Evolutionary conservation across 1,140 invertebrate genomes (phyloP).

Genomic region (Neelides sp.): DNA sequence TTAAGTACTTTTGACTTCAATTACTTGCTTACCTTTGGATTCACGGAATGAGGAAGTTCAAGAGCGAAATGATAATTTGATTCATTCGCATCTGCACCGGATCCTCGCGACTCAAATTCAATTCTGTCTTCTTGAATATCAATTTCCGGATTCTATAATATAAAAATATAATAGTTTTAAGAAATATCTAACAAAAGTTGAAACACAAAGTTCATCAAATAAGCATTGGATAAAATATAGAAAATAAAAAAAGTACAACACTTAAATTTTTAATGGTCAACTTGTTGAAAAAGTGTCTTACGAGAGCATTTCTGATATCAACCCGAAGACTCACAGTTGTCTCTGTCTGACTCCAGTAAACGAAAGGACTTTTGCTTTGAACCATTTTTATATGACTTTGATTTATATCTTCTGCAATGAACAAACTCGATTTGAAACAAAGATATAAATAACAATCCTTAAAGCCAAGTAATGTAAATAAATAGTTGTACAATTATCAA

Average conservation of each 20-base stretch:
- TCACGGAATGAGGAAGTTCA: slow-evolving; percentile 53
- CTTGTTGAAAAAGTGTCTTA: slow-evolving; percentile 39
- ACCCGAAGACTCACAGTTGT: slow-evolving; percentile 60
- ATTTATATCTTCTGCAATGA: not conserved
- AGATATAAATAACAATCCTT: not conserved
- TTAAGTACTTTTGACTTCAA: too few relatives aligned
- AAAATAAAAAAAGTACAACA: not conserved
- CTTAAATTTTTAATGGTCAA: not conserved
- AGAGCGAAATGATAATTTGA: slow-evolving; percentile 54
- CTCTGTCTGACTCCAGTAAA: slow-evolving; percentile 84
- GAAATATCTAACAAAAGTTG: not conserved
- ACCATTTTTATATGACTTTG: slow-evolving; percentile 11
- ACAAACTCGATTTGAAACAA: not conserved
- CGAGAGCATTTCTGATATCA: slow-evolving; percentile 67
- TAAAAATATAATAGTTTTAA: slow-evolving; percentile 4
- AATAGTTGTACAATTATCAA: not conserved
- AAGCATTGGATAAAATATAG: not conserved
- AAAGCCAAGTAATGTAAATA: not conserved
- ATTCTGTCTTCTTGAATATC: slow-evolving; percentile 35
- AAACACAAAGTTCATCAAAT: not conserved
- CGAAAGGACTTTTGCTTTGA: slow-evolving; percentile 55
- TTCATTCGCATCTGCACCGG: slow-evolving; percentile 35
- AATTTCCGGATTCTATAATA: slow-evolving; percentile 34
- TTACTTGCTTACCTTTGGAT: slow-evolving; percentile 52
- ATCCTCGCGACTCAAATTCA: slow-evolving; percentile 34